Evolutionary conservation across 2,888 invertebrate species (phyloP), one percentile per base, ranked within the genome.

Genomic region (Acleris holmiana): DNA sequence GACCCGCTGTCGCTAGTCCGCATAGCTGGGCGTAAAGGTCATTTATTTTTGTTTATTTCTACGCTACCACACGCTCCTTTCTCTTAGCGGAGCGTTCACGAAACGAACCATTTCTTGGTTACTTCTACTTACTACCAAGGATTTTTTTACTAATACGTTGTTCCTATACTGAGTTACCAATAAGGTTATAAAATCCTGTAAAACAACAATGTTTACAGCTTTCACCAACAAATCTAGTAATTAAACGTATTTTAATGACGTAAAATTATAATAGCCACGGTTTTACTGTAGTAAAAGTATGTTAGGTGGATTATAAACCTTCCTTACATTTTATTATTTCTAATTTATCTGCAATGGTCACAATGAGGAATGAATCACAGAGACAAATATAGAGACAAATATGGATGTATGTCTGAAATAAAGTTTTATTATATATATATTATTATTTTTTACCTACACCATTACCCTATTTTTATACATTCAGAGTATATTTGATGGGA

Each of bases 41-140:
- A 86, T 76, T 74, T 79, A 54, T 65, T 82, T 83, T 86, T 88
- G 83, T 89, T 87, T 83, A 78, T 82, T 82, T 85, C 80, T 81
- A 76, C 46, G 55, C 60, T 82, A 77, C 58, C 41, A 54, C 75
- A 72, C 74, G 77, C 80, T 82, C 88, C 88, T 90, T 89, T 90
- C 88, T 88, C 87, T 85, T 76, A 68, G 69, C 69, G 74, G 77
- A 77, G 79, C 68, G 74, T 64, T 64, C 58, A 58, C 48, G 29
- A 59, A 64, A 54, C 25, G n/a, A 23, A 23, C 7, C 44, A 44
- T 44, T 55, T 19, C 15, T 17, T 5, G 3, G 17, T 55, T 4
- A 55, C 21, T 41, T 17, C 17, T 47, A 29, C 8, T 29, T 29
- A 29, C 25, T 17, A 29, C 17, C 18, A 48, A 8, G 18, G n/a